Conservation (phyloP, 2,113 vertebrate species). For the Ivindomyrus marchei region DNA sequence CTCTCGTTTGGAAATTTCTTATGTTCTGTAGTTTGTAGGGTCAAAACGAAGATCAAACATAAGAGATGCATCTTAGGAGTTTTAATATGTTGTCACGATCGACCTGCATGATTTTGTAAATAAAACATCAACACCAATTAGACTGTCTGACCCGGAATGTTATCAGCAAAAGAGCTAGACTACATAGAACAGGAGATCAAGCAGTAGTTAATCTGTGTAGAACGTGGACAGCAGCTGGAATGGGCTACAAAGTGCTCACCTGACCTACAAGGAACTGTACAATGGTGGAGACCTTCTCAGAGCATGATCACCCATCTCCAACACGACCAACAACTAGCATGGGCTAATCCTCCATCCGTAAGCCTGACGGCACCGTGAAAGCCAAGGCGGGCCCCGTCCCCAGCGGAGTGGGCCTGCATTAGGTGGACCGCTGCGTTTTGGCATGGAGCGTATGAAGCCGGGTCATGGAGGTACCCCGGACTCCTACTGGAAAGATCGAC, state of each 20-base stretch:
- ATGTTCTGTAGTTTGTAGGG: neutral
- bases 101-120: slow-evolving; percentile 27
- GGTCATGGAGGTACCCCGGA: neutral
- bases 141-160: neutral
- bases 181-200: neutral
- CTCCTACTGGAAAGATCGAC: neutral
- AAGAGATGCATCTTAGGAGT: neutral
- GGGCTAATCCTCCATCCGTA: neutral
- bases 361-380: neutral
- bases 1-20: neutral
- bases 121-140: neutral
- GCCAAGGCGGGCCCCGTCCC: neutral
- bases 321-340: neutral
- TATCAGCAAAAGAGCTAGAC: neutral
- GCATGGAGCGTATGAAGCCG: neutral
- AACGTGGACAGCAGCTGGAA: neutral
- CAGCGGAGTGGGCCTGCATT: neutral
- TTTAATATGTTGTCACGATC: neutral
- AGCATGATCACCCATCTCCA: neutral
- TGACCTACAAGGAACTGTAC: neutral
- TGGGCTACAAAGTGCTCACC: neutral
- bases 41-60: neutral
- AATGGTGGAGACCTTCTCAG: neutral
- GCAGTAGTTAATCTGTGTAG: neutral
- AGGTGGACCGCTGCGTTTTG: neutral